These are phyloP conservation scores for Nephrotoma flavescens DNA, from an alignment of 2,888 invertebrate genomes.

Conservation along the genomic window DNA sequence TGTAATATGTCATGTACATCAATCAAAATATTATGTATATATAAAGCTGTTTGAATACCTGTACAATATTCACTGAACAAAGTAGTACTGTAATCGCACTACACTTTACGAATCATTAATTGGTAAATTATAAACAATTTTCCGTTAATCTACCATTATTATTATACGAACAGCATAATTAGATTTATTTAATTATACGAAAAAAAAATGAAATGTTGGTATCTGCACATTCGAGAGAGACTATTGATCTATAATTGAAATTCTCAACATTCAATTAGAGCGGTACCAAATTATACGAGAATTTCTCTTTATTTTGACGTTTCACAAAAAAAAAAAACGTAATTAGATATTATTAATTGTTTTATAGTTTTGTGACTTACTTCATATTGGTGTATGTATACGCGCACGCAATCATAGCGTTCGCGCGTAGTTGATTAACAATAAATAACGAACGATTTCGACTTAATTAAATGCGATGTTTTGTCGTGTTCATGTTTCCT, in stretches of 20 bases:
- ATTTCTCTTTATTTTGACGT: neutral
- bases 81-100: neutral
- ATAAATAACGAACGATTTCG: neutral
- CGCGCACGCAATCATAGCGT: neutral
- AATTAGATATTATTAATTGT: neutral
- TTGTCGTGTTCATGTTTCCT: neutral
- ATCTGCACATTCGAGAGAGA: neutral
- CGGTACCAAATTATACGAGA: neutral
- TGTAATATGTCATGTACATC: neutral
- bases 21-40: neutral
- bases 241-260: neutral
- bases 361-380: neutral
- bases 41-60: neutral
- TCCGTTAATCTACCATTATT: neutral
- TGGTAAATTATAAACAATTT: neutral
- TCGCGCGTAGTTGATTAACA: neutral
- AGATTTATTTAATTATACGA: neutral
- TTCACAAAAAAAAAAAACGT: neutral
- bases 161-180: neutral
- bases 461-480: neutral
- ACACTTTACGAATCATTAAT: neutral
- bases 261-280: neutral
- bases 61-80: neutral
- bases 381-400: neutral
- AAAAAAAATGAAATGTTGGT: neutral